phyloP scores from a whole-genome alignment of 2,888 invertebrate species.

The Lacanobia oleracea region DNA sequence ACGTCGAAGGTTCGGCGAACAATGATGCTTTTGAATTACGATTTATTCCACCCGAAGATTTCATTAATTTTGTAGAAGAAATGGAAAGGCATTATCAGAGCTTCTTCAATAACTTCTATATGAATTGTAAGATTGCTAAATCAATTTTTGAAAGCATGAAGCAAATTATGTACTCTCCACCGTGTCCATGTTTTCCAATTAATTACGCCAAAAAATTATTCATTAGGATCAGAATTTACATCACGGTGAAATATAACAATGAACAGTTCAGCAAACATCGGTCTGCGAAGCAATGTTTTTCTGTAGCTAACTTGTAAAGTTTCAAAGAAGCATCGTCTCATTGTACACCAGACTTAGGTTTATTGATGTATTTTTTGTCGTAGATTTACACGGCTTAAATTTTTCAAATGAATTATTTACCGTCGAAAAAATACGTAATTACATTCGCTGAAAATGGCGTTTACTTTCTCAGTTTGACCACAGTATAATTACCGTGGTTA shows the following conservation, averaged over 20 bases:
- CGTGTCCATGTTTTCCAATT: slow-evolving; percentile 50
- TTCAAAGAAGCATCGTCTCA: background rate
- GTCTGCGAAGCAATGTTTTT: slow-evolving; percentile 38
- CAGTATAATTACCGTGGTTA: too few species aligned
- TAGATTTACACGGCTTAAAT: too few species aligned
- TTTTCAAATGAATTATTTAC: too few species aligned
- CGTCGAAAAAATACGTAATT: background rate
- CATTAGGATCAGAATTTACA: slow-evolving; percentile 50
- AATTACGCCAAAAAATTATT: slow-evolving; percentile 47
- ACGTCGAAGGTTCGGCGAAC: background rate
- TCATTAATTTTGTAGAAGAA: slow-evolving; percentile 37
- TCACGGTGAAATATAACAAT: slow-evolving; percentile 52
- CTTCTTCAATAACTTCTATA: slow-evolving; percentile 41
- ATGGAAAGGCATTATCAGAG: slow-evolving; percentile 47
- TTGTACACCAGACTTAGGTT: background rate
- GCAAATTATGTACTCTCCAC: slow-evolving; percentile 27
- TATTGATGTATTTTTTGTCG: too few species aligned
- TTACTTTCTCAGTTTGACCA: background rate
- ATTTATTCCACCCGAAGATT: slow-evolving; percentile 10
- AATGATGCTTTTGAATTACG: background rate
- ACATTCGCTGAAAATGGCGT: background rate
- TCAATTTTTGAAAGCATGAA: slow-evolving; percentile 49
- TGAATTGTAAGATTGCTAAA: slow-evolving; percentile 33
- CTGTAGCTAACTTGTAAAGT: slow-evolving; percentile 36
- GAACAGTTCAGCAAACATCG: slow-evolving; percentile 42